These are phyloP conservation scores for Clarias laeviceps DNA, from an alignment of 2,797 vertebrate species.

Conservation along the genomic window DNA sequence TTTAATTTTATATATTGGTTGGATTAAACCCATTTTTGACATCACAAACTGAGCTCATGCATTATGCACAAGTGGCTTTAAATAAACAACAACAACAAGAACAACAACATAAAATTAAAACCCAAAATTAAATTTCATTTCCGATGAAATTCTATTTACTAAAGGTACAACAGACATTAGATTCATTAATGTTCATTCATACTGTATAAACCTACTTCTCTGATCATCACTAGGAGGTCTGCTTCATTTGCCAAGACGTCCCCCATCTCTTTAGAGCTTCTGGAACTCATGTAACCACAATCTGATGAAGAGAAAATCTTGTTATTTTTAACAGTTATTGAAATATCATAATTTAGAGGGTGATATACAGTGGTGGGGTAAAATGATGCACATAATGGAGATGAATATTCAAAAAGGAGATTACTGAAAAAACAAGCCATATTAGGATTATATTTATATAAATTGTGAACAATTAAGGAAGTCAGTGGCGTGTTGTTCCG, in stretches of 20 bases:
- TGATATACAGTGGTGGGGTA: no score
- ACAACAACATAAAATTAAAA: no score
- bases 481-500: background rate
- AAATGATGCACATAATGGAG: background rate
- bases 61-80: background rate
- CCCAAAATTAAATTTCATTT: background rate
- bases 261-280: conserved; percentile 76
- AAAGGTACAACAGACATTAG: background rate
- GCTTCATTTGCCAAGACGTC: conserved; percentile 86
- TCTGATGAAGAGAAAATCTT: conserved; percentile 11
- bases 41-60: background rate
- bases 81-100: no score
- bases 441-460: background rate
- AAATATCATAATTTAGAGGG: background rate
- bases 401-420: background rate
- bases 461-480: background rate
- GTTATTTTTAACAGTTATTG: background rate
- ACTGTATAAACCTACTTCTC: conserved; percentile 78
- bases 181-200: background rate
- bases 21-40: background rate
- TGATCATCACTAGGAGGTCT: conserved; percentile 87
- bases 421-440: background rate
- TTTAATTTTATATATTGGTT: background rate
- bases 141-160: background rate
- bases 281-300: conserved; percentile 53